Conservation (phyloP, 1,140 invertebrate species). For the Tachypleus tridentatus region DNA sequence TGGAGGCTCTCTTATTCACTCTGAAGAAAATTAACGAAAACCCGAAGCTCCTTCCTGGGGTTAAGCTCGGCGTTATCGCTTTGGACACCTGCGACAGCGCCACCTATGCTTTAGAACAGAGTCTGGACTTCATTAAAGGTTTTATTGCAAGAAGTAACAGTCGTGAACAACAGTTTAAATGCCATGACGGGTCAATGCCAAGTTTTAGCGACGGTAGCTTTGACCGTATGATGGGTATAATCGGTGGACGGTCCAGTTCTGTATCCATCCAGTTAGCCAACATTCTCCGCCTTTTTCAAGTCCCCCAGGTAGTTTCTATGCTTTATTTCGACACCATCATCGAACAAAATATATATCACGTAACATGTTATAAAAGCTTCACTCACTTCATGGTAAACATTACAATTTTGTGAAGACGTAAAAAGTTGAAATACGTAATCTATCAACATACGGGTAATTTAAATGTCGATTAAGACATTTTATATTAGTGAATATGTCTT, state of each 20-base stretch:
- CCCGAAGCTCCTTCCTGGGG: slow-evolving; percentile 36
- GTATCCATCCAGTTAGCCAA: slow-evolving; percentile 45
- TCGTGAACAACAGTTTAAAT: slow-evolving; percentile 33
- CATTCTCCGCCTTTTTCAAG: slow-evolving; percentile 40
- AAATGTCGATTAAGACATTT: too few relatives aligned
- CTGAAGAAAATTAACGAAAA: slow-evolving; percentile 40
- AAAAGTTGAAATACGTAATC: too few relatives aligned
- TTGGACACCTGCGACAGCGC: slow-evolving; percentile 43
- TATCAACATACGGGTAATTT: too few relatives aligned
- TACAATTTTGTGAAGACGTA: too few relatives aligned
- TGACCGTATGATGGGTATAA: slow-evolving; percentile 22
- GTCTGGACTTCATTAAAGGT: slow-evolving; percentile 41
- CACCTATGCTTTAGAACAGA: slow-evolving; percentile 38
- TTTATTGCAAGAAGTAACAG: slow-evolving; percentile 40
- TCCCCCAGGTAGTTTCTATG: slow-evolving; percentile 33
- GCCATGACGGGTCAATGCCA: slow-evolving; percentile 35
- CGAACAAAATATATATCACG: too few relatives aligned
- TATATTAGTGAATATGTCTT: too few relatives aligned
- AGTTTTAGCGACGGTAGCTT: slow-evolving; percentile 35
- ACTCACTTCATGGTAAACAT: too few relatives aligned
- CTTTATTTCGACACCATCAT: not conserved
- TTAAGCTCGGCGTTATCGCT: slow-evolving; percentile 38
- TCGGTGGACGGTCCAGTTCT: slow-evolving; percentile 42
- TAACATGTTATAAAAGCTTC: too few relatives aligned
- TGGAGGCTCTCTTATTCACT: slow-evolving; percentile 44